Evolutionary conservation across 2,888 invertebrate species (phyloP).

Genomic region (Keiferia lycopersicella): DNA sequence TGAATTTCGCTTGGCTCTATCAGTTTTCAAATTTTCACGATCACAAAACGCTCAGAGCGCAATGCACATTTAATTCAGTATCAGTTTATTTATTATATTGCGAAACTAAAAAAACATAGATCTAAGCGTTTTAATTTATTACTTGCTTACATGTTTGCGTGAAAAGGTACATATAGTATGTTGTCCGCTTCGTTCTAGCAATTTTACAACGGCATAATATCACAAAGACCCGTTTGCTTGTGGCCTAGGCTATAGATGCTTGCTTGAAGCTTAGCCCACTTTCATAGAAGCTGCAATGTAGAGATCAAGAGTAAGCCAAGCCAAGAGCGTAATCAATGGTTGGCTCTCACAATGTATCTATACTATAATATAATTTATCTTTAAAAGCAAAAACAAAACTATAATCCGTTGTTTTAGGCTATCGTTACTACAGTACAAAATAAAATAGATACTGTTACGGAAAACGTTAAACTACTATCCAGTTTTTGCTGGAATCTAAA

Average conservation of each 20-base stretch:
- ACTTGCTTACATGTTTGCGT: neutral
- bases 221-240: neutral
- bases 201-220: conserved; percentile 1
- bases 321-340: neutral
- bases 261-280: neutral
- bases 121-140: neutral
- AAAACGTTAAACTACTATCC: too few species aligned
- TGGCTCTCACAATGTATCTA: neutral
- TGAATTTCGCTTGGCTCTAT: neutral
- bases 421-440: too few species aligned
- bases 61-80: neutral
- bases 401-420: too few species aligned
- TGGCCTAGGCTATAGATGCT: conserved; percentile 2
- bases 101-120: too few species aligned
- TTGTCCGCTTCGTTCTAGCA: neutral
- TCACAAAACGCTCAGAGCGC: neutral
- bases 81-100: neutral
- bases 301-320: neutral
- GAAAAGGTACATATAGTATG: neutral
- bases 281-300: conserved; percentile 2
- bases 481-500: too few species aligned
- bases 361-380: too few species aligned
- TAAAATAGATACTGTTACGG: too few species aligned
- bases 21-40: neutral
- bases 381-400: too few species aligned